A percentile compares a stretch with the other conserved stretches of the same genome.
These are phyloP conservation scores for Brienomyrus longianalis DNA, from an alignment of 2,113 vertebrate genomes.

Conservation along the genomic window DNA sequence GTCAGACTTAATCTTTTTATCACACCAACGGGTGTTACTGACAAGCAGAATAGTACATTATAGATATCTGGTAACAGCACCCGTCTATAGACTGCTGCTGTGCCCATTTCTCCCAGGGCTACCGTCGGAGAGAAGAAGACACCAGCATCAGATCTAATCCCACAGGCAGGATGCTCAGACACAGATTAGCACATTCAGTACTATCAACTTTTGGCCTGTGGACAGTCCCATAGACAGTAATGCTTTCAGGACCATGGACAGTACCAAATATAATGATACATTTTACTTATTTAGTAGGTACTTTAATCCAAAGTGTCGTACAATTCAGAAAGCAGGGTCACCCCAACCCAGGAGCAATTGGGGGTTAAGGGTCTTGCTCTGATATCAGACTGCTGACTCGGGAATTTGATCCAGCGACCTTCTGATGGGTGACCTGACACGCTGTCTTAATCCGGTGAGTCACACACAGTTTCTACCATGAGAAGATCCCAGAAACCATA, in stretches of 20 bases:
- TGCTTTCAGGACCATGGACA: neutral
- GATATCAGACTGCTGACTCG: neutral
- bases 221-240: neutral
- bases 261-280: neutral
- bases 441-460: neutral
- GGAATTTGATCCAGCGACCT: neutral
- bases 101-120: neutral
- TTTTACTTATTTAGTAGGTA: neutral
- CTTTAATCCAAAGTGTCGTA: neutral
- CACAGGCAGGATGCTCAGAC: neutral
- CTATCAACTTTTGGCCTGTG: neutral
- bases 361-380: neutral
- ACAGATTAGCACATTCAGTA: neutral
- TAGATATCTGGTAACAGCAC: neutral
- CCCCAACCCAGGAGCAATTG: neutral
- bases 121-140: neutral
- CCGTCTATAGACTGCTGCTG: neutral
- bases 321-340: neutral
- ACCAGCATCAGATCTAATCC: neutral
- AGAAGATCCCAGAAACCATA: neutral
- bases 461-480: neutral
- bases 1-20: neutral
- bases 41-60: neutral
- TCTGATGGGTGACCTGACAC: neutral
- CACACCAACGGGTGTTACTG: neutral